Percentiles rank a stretch among this genome's conserved stretches.
phyloP scores from a whole-genome alignment of 2,888 invertebrate genomes.

The Griposia aprilina region DNA sequence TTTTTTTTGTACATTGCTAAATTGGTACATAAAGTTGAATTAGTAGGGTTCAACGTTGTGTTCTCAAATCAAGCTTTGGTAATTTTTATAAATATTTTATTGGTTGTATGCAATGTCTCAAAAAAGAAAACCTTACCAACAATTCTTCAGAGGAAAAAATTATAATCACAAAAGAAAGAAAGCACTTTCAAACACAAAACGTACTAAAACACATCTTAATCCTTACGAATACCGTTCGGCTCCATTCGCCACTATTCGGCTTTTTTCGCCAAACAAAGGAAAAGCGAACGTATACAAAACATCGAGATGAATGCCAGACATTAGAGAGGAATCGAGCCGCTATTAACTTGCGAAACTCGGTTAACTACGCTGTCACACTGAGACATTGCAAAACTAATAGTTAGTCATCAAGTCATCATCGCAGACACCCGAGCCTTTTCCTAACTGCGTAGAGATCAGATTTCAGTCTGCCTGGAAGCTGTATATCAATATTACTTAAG shows the following conservation, averaged over 20 bases:
- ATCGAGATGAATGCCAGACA: conserved; percentile 57
- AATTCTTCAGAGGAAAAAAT: neutral
- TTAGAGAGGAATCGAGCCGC: conserved; percentile 62
- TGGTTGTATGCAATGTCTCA: neutral
- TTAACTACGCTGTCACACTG: conserved; percentile 68
- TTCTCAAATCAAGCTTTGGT: neutral
- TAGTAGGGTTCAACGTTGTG: neutral
- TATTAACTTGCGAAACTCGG: conserved; percentile 70
- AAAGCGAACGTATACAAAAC: conserved; percentile 41
- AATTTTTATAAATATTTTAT: neutral
- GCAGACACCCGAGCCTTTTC: conserved; percentile 32
- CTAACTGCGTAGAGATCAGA: conserved; percentile 13
- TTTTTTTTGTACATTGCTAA: neutral
- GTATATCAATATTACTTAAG: conserved; percentile 15
- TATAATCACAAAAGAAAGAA: neutral
- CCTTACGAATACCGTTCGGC: conserved; percentile 12
- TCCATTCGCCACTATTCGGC: conserved; percentile 21
- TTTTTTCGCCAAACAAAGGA: conserved; percentile 51
- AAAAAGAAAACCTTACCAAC: neutral
- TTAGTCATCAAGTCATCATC: conserved; percentile 48
- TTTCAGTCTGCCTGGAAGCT: conserved; percentile 12
- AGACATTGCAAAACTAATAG: conserved; percentile 56
- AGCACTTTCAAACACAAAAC: neutral
- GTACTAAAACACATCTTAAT: neutral
- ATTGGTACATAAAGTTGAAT: neutral